These are phyloP conservation scores for Plotosus lineatus DNA, from an alignment of 2,113 vertebrate genomes.

Conservation along the genomic window DNA sequence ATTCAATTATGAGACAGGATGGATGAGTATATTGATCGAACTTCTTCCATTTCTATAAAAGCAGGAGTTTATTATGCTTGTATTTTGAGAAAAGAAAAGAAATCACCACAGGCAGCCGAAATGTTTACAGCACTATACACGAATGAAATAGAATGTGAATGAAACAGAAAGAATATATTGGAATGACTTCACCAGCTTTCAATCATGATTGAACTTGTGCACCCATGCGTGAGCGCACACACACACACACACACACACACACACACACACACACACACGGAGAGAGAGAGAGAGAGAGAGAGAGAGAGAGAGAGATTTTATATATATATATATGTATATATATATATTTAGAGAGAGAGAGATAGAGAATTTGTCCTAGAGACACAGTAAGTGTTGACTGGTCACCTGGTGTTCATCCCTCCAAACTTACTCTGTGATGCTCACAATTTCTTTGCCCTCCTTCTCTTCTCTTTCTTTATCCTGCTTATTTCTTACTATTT, in stretches of 20 bases:
- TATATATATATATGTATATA: no score
- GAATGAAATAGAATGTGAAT: background rate
- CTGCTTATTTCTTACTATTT: slow-evolving; percentile 24
- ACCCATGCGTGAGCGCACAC: no score
- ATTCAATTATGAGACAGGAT: background rate
- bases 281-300: background rate
- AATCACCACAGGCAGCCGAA: background rate
- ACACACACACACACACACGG: no score
- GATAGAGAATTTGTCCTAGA: slow-evolving; percentile 27
- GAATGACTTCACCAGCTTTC: background rate
- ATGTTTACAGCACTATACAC: slow-evolving; percentile 9
- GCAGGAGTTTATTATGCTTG: background rate
- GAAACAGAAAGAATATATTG: slow-evolving; percentile 25
- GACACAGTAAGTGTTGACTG: slow-evolving; percentile 23
- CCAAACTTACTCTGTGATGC: background rate
- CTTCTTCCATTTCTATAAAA: background rate
- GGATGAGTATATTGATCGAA: slow-evolving; percentile 18
- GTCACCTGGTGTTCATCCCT: slow-evolving; percentile 4
- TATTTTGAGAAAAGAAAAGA: slow-evolving; percentile 11
- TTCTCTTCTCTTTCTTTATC: background rate
- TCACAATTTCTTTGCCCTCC: slow-evolving; percentile 1
- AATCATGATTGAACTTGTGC: slow-evolving; percentile 9
- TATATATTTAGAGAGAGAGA: background rate
- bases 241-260: no score
- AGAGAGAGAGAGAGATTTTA: background rate